These are phyloP conservation scores for Rousettus leschenaultii DNA, from an alignment of 2,113 vertebrate genomes.

Conservation along the genomic window DNA sequence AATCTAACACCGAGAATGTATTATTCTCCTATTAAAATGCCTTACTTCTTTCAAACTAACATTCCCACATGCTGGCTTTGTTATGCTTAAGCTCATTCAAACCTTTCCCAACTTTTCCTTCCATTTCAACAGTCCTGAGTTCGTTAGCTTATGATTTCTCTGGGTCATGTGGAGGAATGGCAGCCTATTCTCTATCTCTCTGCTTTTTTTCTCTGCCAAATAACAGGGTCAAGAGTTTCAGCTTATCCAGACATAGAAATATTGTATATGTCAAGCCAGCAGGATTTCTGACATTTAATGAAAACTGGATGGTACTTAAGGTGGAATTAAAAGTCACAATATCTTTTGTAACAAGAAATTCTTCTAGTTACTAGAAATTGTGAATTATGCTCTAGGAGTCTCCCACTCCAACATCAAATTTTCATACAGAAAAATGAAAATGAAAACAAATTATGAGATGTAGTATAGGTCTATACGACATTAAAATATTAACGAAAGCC, in stretches of 20 bases:
- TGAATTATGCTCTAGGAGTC: not conserved
- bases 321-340: not conserved
- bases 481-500: not conserved
- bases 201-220: not conserved
- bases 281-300: not conserved
- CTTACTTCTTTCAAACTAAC: not conserved
- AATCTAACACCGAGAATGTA: not conserved
- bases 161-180: not conserved
- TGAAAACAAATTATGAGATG: not conserved
- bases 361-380: not conserved
- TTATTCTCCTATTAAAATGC: not conserved
- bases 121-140: not conserved
- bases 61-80: not conserved
- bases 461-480: not conserved
- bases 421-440: not conserved
- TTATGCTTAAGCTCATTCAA: not conserved
- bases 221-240: not conserved
- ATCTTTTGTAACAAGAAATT: not conserved
- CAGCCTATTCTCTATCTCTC: not conserved
- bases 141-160: not conserved
- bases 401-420: not conserved
- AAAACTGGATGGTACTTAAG: not conserved
- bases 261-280: not conserved
- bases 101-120: not conserved
- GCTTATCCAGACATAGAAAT: not conserved